Evolutionary conservation across 2,797 vertebrate genomes (phyloP), one percentile per base, ranked within the genome.

Genomic region (Craterocephalus amniculus): DNA sequence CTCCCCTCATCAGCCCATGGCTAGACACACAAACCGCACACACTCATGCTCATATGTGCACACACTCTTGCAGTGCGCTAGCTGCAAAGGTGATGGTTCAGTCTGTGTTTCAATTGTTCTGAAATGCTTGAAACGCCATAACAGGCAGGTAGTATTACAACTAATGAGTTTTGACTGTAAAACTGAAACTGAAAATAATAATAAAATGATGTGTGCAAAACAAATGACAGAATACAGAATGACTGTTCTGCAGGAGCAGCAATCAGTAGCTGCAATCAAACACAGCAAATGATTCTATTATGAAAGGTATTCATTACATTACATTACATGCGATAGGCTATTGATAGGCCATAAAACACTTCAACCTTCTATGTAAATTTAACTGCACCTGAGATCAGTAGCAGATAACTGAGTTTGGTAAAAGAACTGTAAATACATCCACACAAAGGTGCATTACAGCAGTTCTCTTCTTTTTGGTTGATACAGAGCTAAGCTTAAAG

Each of bases 1-100:
- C 93, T 91, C 84, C 78, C 87, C 91, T 92, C 91, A 88, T 88
- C 92, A 90, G 87, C 85, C 87, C 66, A 55, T 63, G 78, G 87
- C 81, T 61, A 88, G n/a, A 79, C 82, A 86, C 80, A 80, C 52
- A 43, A 64, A 74, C 62, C 67, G 55, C 57, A 49, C 62, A 65
- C 36, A 60, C 67, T 66, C 27, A 52, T 22, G 38, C 35, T 55
- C 20, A 27, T 49, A 20, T 24, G 11, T 60, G 57, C 22, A 68
- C 32, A 70, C 40, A 61, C 43, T 34, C 29, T 58, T 29, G 24
- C 4, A 27, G 66, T 6, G 7, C 43, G 65, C 64, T 26, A 52
- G 35, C 63, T 55, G 64, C 34, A 63, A 70, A 81, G 64, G 34
- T 63, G 57, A 71, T 60, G 43, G 35, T 63, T 70, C 58, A 56